These are phyloP conservation scores for Rousettus madagascariensis DNA, from an alignment of 2,797 vertebrate species.

Conservation along the genomic window DNA sequence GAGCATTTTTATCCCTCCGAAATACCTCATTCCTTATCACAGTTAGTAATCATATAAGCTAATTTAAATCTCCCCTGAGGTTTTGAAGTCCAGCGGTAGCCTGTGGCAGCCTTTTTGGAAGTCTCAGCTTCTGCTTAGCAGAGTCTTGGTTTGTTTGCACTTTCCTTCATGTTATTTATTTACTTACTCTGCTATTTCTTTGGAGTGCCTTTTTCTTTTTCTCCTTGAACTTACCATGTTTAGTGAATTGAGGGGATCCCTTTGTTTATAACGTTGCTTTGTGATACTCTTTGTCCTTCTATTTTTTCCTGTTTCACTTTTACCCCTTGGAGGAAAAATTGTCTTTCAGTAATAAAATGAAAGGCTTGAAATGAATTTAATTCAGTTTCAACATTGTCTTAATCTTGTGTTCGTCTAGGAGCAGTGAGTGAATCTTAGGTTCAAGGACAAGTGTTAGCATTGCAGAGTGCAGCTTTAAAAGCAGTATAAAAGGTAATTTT, in stretches of 20 bases:
- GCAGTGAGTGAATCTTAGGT: not conserved
- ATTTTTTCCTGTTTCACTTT: not conserved
- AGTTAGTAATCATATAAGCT: not conserved
- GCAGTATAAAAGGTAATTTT: not conserved
- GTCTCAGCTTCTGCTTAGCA: not conserved
- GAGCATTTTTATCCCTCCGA: not conserved
- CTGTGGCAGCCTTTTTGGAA: not conserved
- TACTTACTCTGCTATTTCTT: not conserved
- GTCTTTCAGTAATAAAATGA: slow-evolving; percentile 16
- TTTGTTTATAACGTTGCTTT: not conserved
- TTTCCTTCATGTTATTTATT: not conserved
- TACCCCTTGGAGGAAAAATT: not conserved
- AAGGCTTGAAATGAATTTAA: not conserved
- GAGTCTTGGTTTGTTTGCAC: not conserved
- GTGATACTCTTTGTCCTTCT: not conserved
- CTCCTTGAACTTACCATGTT: not conserved
- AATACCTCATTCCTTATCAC: not conserved
- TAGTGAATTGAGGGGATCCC: not conserved
- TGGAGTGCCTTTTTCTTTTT: not conserved
- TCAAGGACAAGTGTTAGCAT: not conserved
- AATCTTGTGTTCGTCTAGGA: not conserved
- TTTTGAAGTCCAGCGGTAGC: not conserved
- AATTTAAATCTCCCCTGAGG: slow-evolving; percentile 14
- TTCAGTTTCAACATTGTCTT: not conserved
- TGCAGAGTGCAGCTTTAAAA: not conserved